Conservation (phyloP, 2,888 invertebrate species). For the Geotrupes spiniger region DNA sequence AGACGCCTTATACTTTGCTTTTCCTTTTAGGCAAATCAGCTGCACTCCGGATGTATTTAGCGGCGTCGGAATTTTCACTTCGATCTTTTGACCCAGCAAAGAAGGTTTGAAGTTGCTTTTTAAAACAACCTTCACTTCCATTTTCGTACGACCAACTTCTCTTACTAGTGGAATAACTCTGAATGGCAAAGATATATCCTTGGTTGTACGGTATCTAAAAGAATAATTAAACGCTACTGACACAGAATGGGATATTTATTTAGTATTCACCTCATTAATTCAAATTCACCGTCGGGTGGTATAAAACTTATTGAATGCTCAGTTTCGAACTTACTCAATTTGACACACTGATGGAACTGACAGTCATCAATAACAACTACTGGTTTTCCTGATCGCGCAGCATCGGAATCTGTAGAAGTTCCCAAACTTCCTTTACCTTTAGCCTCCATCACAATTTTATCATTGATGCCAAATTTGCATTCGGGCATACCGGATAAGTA, state of each 20-base stretch:
- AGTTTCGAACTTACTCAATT: constrained; percentile 98
- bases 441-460: constrained; percentile 98
- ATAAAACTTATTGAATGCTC: constrained; percentile 99
- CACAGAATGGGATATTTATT: neutral
- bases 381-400: constrained; percentile 88
- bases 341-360: constrained; percentile 99
- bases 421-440: constrained; percentile 75
- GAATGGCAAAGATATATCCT: constrained; percentile 99
- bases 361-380: constrained; percentile 99
- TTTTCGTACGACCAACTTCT: constrained; percentile 97
- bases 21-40: constrained; percentile 97
- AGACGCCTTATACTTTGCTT: constrained; percentile 99
- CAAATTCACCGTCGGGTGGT: constrained; percentile 99
- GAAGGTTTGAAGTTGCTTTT: constrained; percentile 99
- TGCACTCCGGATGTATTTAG: constrained; percentile 98
- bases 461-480: constrained; percentile 99
- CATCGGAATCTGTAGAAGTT: constrained; percentile 65
- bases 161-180: constrained; percentile 97
- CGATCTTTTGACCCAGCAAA: constrained; percentile 96
- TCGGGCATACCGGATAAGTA: constrained; percentile 99
- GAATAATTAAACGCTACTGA: constrained; percentile 12
- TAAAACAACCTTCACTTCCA: constrained; percentile 99
- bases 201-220: constrained; percentile 92
- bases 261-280: constrained; percentile 83
- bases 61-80: constrained; percentile 98